phyloP scores from a whole-genome alignment of 2,797 vertebrate species.

The Alauda arvensis region DNA sequence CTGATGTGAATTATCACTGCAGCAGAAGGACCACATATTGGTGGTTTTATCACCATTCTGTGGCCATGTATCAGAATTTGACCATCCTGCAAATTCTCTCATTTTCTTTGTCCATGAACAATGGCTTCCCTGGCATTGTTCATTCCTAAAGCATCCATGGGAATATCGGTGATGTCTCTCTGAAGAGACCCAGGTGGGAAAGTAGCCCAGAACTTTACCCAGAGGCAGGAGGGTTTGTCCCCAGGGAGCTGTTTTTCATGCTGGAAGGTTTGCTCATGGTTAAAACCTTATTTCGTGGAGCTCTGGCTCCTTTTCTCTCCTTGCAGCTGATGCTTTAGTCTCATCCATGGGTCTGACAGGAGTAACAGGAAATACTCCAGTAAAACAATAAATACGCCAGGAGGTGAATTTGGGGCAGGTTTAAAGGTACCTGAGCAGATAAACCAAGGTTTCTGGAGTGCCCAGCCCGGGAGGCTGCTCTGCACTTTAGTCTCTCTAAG shows the following conservation, averaged over 20 bases:
- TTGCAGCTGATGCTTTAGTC: background rate
- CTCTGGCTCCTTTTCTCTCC: background rate
- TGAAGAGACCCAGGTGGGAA: background rate
- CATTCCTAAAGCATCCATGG: background rate
- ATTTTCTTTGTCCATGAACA: background rate
- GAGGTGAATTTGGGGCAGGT: background rate
- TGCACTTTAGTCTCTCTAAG: slow-evolving; percentile 36
- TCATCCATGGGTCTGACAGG: background rate
- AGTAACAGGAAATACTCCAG: background rate
- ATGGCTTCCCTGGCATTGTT: background rate
- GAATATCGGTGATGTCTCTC: background rate
- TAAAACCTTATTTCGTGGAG: background rate
- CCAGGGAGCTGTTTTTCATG: background rate
- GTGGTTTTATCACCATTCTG: background rate
- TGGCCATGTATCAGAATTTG: rapidly evolving
- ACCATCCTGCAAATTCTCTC: background rate
- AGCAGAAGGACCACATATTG: background rate
- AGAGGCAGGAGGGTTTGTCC: background rate
- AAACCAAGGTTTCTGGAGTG: background rate
- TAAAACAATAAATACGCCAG: background rate
- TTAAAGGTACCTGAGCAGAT: background rate
- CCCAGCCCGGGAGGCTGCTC: background rate
- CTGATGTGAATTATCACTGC: rapidly evolving
- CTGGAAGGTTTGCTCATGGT: background rate
- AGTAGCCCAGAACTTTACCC: background rate